Base-by-base conservation (phyloP, 2,888 invertebrate genomes). In the Pogonocherus hispidulus region DNA sequence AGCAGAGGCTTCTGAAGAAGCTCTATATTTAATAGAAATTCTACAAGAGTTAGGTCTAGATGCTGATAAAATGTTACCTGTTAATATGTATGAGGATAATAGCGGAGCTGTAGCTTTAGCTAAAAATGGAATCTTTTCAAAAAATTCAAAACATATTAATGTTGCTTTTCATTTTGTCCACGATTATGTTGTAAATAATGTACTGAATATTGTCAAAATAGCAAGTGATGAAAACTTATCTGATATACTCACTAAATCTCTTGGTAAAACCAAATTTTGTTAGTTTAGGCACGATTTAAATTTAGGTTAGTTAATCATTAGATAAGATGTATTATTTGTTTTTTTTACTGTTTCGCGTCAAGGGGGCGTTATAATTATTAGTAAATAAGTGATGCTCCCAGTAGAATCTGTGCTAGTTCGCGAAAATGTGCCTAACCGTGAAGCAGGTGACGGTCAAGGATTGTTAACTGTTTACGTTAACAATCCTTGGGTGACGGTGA, bases 81-180 rank as follows among this genome's bases (percentile, higher is more conserved):
- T 47, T 47, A n/a, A 47, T 11, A 47, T 47, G 18, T 47, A 11
- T 47, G 47, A 47, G n/a, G 47, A 47, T 14, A 47, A 47, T 47
- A 11, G 9, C 4, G 11, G 11, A 8, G 47, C 20, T 8, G n/a
- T 19, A 8, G 11, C 6, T 47, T 20, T 20, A 20, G 19, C 47
- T 11, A 47, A 11, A 47, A 47, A 47, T 47, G 47, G 47, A 11
- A 47, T 19, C 14, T 47, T 47, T 19, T 20, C 19, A 1, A 47
- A 47, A 47, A 47, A 19, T 47, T 20, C 19, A 2, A 47, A 19
- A n/a, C 47, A 47, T 47, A 20, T 47, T 20, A n/a, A 47, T 19
- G 47, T 47, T 20, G 20, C 6, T 47, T 47, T 11, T 47, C 47
- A 47, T n/a, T 47, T 4, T 47, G 20, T 20, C 1, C 20, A 47